These are phyloP conservation scores for Heliconius eleuchia DNA, from an alignment of 1,140 invertebrate genomes.

Conservation along the genomic window DNA sequence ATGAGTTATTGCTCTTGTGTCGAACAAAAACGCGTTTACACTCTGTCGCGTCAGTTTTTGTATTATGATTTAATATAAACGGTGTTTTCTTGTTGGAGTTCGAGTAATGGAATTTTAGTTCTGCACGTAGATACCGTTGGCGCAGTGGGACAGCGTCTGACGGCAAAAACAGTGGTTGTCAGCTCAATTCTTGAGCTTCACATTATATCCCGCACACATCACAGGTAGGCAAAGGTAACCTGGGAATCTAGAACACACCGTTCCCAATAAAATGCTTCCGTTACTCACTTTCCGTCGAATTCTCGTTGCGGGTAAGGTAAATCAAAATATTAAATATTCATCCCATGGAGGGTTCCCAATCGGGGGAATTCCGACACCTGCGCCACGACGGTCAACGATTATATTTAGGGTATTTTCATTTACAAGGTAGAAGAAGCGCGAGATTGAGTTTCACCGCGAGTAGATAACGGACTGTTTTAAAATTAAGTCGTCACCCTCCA, in stretches of 20 bases:
- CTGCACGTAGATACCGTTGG: neutral
- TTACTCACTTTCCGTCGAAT: neutral
- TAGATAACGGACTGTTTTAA: too few species aligned
- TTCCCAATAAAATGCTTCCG: neutral
- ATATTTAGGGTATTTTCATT: too few species aligned
- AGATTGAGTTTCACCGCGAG: too few species aligned
- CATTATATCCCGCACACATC: neutral
- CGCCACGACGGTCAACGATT: too few species aligned
- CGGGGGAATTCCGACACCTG: too few species aligned
- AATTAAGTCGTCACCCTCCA: too few species aligned
- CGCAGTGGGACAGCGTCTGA: too few species aligned
- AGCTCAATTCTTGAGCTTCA: neutral
- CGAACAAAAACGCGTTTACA: conserved; percentile 21
- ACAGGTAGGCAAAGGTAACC: neutral
- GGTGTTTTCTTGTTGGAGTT: conserved; percentile 13
- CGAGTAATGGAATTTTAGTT: neutral
- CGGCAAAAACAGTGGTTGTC: too few species aligned
- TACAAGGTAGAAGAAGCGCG: too few species aligned
- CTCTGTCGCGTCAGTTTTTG: conserved; percentile 14
- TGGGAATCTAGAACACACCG: neutral
- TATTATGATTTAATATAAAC: conserved; percentile 13
- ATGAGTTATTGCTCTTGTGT: conserved; percentile 17
- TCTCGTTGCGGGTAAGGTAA: neutral
- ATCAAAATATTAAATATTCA: neutral
- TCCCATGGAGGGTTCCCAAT: too few species aligned